Evolutionary conservation across 2,113 vertebrate genomes (phyloP).

Genomic region (Prolemur simus): DNA sequence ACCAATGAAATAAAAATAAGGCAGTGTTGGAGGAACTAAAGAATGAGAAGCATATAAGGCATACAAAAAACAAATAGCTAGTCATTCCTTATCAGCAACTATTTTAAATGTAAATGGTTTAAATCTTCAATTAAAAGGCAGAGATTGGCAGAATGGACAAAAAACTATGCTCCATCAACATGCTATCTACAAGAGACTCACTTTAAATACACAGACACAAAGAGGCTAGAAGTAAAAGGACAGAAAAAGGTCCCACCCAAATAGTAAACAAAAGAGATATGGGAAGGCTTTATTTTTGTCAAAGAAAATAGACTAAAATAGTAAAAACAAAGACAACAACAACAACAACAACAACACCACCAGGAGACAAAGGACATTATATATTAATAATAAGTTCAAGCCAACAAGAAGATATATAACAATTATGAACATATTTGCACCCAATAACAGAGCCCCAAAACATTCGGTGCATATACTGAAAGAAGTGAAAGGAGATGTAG

Average conservation of each 20-base stretch:
- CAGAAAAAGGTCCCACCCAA: not conserved
- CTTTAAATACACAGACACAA: not conserved
- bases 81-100: not conserved
- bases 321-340: not conserved
- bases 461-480: not conserved
- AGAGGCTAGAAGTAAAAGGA: not conserved
- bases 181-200: not conserved
- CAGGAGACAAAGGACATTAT: not conserved
- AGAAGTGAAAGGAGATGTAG: not conserved
- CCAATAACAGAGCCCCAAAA: not conserved
- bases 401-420: not conserved
- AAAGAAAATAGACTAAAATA: not conserved
- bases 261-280: not conserved
- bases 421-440: not conserved
- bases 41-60: not conserved
- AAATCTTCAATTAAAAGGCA: not conserved
- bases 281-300: not conserved
- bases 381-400: not conserved
- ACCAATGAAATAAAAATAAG: not conserved
- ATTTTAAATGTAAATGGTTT: not conserved
- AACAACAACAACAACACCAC: not conserved
- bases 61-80: not conserved
- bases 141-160: not conserved
- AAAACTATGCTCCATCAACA: not conserved
- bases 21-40: not conserved